phyloP scores from a whole-genome alignment of 2,113 vertebrate genomes.

The Ammodytes dubius region DNA sequence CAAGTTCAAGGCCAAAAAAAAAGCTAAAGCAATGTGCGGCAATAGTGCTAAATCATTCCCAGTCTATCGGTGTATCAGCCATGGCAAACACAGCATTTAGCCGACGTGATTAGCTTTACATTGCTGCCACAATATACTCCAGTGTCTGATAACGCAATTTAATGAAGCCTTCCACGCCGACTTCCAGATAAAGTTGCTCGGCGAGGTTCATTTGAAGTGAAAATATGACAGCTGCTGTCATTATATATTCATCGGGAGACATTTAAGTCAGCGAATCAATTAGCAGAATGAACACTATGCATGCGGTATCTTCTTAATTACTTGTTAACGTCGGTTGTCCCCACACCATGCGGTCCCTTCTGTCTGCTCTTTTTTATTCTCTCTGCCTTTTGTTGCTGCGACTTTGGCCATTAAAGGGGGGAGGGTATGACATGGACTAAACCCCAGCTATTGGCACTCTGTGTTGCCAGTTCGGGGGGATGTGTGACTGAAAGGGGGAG shows the following conservation, averaged over 20 bases:
- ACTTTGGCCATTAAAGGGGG: slow-evolving; percentile 17
- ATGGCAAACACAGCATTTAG: slow-evolving; percentile 22
- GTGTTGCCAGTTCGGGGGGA: slow-evolving; percentile 18
- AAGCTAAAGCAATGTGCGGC: slow-evolving; percentile 15
- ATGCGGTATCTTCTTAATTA: slow-evolving; percentile 78
- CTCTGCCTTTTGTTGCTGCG: neutral
- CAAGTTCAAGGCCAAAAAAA: neutral
- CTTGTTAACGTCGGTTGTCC: slow-evolving; percentile 60
- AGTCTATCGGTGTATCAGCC: slow-evolving; percentile 12
- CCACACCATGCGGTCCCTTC: slow-evolving; percentile 62
- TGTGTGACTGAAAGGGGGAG: neutral
- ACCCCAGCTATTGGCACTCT: slow-evolving; percentile 33
- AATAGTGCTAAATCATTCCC: neutral
- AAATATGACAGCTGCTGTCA: slow-evolving; percentile 76
- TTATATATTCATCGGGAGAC: slow-evolving; percentile 77
- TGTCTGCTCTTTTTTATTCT: neutral
- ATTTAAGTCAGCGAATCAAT: slow-evolving; percentile 79
- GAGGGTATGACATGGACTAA: slow-evolving; percentile 26
- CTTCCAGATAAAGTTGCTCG: slow-evolving; percentile 49
- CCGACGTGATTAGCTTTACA: slow-evolving; percentile 59
- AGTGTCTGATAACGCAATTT: slow-evolving; percentile 45
- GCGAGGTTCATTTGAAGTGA: slow-evolving; percentile 50
- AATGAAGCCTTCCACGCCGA: slow-evolving; percentile 51
- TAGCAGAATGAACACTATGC: slow-evolving; percentile 68
- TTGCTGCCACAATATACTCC: slow-evolving; percentile 45